Evolutionary conservation across 2,113 vertebrate species (phyloP), one percentile per base, ranked within the genome.

Genomic region (Malurus cyaneus): DNA sequence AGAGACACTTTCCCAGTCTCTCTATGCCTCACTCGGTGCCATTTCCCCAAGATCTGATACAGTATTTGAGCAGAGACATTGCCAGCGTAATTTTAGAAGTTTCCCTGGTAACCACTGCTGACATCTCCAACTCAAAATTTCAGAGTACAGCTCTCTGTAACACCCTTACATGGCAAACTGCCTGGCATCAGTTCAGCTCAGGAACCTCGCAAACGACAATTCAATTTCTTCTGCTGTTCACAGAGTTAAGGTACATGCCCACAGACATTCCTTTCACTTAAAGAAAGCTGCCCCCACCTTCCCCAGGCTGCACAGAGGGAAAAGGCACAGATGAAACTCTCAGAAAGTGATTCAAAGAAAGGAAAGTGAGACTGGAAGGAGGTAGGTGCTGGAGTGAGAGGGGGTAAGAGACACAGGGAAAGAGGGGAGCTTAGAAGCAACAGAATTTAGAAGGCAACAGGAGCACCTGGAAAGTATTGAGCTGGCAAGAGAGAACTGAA

Each of bases 91-190:
- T 94, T 97, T 97, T 96, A 97, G 96, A 96, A 96, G 96, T 97
- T 96, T 96, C 96, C 97, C 88, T 97, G 96, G 97, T 95, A 96
- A 97, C 96, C 36, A 9, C 86, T 81, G 81, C 95, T 96, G 96
- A 94, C 95, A 95, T 93, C 92, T 88, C 85, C 81, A 92, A 86
- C 87, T 96, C 94, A 95, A 80, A 96, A 90, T 87, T 74, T 79
- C 83, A 96, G 90, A 91, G 61, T 80, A 57, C 64, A 92, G 85
- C 92, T 95, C 94, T 54, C 89, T 88, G 64, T 41, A 88, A 50
- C 86, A 67, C 59, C 82, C 84, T 83, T 44, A 41, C 67, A 61
- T 36, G 80, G 94, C 93, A 81, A 86, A 93, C 64, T 36, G 71
- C 76, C 86, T 80, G 5, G 47, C 73, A 89, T 52, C 84, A 36